These are phyloP conservation scores for Rhombomys opimus DNA, from an alignment of 2,113 vertebrate species.

Conservation along the genomic window DNA sequence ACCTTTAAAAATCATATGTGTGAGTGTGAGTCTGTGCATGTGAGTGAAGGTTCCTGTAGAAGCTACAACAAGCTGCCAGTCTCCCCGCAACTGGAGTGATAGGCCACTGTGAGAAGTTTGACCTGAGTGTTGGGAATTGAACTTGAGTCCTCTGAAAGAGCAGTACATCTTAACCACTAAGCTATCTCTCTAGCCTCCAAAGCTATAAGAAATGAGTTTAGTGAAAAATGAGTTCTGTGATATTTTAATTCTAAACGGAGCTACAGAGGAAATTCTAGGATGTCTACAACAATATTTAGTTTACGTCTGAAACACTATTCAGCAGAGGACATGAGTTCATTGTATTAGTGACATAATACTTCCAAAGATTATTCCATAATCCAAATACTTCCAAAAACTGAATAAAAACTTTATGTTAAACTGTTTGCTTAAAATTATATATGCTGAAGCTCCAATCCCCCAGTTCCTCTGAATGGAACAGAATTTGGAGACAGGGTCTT, in stretches of 20 bases:
- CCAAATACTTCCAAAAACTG: background rate
- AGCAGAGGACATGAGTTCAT: constrained; percentile 9
- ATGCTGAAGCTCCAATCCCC: background rate
- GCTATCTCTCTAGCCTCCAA: background rate
- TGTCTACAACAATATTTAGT: constrained; percentile 8
- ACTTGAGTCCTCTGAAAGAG: background rate
- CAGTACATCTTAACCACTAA: too few species aligned
- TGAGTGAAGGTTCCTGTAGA: background rate
- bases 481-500: background rate
- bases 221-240: constrained; percentile 73
- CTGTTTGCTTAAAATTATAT: background rate
- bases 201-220: constrained; percentile 74
- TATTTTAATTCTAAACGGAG: constrained; percentile 79
- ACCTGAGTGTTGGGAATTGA: background rate
- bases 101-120: background rate
- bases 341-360: background rate
- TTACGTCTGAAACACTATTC: constrained; percentile 29
- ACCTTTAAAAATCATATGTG: background rate
- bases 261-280: constrained; percentile 70
- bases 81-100: too few species aligned
- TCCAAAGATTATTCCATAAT: background rate
- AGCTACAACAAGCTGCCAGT: background rate
- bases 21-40: background rate
- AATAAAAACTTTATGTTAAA: background rate
- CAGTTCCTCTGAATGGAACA: background rate